These are phyloP conservation scores for Percopsis transmontana DNA, from an alignment of 2,113 vertebrate genomes.

Conservation along the genomic window DNA sequence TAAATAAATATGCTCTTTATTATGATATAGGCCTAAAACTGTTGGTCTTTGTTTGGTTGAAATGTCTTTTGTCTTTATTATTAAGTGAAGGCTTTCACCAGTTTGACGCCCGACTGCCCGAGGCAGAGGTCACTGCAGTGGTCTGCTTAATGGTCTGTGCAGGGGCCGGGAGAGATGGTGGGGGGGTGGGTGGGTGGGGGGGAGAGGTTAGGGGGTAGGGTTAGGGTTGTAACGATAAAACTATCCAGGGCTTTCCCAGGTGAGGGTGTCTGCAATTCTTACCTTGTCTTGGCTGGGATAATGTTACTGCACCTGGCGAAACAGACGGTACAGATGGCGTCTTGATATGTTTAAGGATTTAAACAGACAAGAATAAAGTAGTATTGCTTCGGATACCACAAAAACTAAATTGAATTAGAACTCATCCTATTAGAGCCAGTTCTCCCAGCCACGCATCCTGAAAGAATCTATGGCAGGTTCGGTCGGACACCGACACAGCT, in stretches of 20 bases:
- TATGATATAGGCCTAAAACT: too few relatives aligned
- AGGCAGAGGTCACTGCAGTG: constrained; percentile 14
- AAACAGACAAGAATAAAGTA: neutral
- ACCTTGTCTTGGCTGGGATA: constrained; percentile 9
- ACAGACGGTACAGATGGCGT: neutral
- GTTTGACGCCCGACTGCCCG: neutral
- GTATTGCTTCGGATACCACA: too few relatives aligned
- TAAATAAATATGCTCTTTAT: too few relatives aligned
- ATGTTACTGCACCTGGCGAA: constrained; percentile 43
- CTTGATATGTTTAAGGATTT: too few relatives aligned
- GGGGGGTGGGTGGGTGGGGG: too few relatives aligned
- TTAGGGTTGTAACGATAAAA: too few relatives aligned
- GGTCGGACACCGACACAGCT: constrained; percentile 11
- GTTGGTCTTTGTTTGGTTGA: too few relatives aligned
- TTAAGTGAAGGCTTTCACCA: neutral
- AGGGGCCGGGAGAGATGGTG: constrained; percentile 48
- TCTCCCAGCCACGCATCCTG: constrained; percentile 34
- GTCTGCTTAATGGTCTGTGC: constrained; percentile 42
- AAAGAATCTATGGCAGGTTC: constrained; percentile 37
- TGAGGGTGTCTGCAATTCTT: constrained; percentile 28
- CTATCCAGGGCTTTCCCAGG: constrained; percentile 15
- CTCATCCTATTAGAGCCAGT: too few relatives aligned
- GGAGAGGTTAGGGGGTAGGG: too few relatives aligned
- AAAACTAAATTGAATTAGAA: too few relatives aligned
- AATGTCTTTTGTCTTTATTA: too few relatives aligned